These are phyloP conservation scores for Ceratosolen fusciceps DNA, from an alignment of 1,140 invertebrate species.

Conservation along the genomic window DNA sequence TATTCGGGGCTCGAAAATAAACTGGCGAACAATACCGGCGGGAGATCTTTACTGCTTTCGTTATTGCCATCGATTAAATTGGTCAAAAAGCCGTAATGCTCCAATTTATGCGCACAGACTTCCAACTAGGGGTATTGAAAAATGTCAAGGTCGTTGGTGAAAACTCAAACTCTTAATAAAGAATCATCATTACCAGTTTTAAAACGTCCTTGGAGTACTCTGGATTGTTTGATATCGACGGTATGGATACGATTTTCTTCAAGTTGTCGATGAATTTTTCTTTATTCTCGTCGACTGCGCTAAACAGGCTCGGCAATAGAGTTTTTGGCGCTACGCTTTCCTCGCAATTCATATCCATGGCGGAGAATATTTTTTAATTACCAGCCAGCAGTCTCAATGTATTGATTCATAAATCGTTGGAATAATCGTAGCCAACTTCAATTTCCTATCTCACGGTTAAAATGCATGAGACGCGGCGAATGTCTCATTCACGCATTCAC, in stretches of 20 bases:
- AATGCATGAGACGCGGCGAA: too few relatives aligned
- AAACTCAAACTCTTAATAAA: too few relatives aligned
- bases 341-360: slow-evolving; percentile 34
- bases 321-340: slow-evolving; percentile 42
- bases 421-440: neutral
- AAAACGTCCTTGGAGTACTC: slow-evolving; percentile 43
- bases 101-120: slow-evolving; percentile 47
- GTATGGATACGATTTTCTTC: slow-evolving; percentile 50
- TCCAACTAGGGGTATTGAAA: slow-evolving; percentile 40
- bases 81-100: slow-evolving; percentile 41
- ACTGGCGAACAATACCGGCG: slow-evolving; percentile 52
- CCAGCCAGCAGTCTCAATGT: neutral
- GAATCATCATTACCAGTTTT: slow-evolving; percentile 56
- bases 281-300: slow-evolving; percentile 46
- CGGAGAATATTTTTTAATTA: neutral
- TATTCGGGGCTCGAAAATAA: slow-evolving; percentile 44
- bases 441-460: neutral
- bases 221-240: slow-evolving; percentile 43
- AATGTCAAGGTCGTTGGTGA: neutral
- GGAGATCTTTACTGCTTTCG: slow-evolving; percentile 22
- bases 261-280: slow-evolving; percentile 41
- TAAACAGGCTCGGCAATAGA: slow-evolving; percentile 49
- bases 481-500: neutral
- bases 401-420: neutral
- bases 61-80: slow-evolving; percentile 46